Evolutionary conservation across 2,797 vertebrate species (phyloP), one percentile per base, ranked within the genome.

Genomic region (Hirundo rustica): DNA sequence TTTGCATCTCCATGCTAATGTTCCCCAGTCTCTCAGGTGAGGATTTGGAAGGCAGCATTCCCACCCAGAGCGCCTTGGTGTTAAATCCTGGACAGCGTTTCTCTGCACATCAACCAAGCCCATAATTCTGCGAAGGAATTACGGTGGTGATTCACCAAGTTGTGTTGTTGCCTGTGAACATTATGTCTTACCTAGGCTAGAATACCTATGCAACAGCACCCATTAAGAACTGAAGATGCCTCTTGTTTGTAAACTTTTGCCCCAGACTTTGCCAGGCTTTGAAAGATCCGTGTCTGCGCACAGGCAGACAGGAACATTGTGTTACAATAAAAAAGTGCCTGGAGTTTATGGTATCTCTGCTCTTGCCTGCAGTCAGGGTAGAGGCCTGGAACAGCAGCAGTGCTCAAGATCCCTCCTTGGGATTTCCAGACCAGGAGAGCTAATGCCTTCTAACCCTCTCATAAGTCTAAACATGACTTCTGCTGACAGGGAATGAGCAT

Each of bases 401-500:
- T 18, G 10, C 47, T 89, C 54, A 40, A 51, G 38, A 48, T 85
- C 51, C 25, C 16, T 92, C 58, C 25, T n/a, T 78, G 76, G 51
- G 85, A 26, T 86, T 89, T 76, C 64, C 26, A 62, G 74, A 76
- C 60, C 10, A 4, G 42, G 74, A 93, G 55, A 61, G 21, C 57
- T 68, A 53, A 88, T 66, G 70, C 70, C 64, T 93, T 72, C 76
- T 79, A 75, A 92, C 83, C 71, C 48, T 84, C 44, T 89, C 70
- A 17, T 45, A 58, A 86, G 65, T 92, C 71, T 92, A 65, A 90
- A 94, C 85, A 71, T 57, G 83, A 88, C 89, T 96, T 91, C 60
- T 92, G 82, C 85, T 92, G 88, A 54, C 70, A 60, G 83, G 45
- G 85, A 88, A 40, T 62, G 83, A 94, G 90, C 94, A 88, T 89